These are phyloP conservation scores for Scrobipalpa costella DNA, from an alignment of 2,888 invertebrate genomes.

Conservation along the genomic window DNA sequence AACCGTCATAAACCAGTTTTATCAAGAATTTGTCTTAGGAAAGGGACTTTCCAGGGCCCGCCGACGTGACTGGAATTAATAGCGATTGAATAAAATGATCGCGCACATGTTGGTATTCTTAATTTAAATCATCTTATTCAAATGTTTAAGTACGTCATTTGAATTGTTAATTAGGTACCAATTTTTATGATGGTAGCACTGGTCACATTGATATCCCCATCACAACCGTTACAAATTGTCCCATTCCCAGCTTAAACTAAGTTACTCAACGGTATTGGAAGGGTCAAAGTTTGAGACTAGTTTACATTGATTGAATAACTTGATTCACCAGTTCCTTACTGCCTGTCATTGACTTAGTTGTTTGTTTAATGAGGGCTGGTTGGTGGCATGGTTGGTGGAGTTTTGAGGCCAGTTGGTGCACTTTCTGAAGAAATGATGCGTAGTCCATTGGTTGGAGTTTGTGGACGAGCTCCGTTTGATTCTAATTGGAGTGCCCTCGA, in stretches of 20 bases:
- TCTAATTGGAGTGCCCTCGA: background rate
- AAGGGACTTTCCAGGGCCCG: conserved; percentile 11
- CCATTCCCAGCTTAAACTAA: conserved; percentile 16
- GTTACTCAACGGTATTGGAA: conserved; percentile 26
- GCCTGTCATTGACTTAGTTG: conserved; percentile 20
- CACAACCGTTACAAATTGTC: background rate
- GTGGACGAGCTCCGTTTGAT: background rate
- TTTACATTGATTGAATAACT: conserved; percentile 31
- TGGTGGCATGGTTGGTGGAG: background rate
- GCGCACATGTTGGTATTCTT: background rate
- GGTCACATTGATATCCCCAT: background rate
- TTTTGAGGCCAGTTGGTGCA: background rate
- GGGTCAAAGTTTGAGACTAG: conserved; percentile 22
- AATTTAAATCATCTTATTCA: no score
- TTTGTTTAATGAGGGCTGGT: conserved; percentile 15
- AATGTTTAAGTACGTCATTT: no score
- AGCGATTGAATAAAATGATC: no score
- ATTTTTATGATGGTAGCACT: background rate
- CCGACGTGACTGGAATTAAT: conserved; percentile 27
- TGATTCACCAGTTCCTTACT: conserved; percentile 18
- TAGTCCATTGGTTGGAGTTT: background rate
- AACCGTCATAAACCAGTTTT: conserved; percentile 30
- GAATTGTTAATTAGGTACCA: background rate
- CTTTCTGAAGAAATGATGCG: conserved; percentile 1
- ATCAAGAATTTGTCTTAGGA: conserved; percentile 35